These are phyloP conservation scores for Thermophis baileyi DNA, from an alignment of 2,113 vertebrate species.

Conservation along the genomic window DNA sequence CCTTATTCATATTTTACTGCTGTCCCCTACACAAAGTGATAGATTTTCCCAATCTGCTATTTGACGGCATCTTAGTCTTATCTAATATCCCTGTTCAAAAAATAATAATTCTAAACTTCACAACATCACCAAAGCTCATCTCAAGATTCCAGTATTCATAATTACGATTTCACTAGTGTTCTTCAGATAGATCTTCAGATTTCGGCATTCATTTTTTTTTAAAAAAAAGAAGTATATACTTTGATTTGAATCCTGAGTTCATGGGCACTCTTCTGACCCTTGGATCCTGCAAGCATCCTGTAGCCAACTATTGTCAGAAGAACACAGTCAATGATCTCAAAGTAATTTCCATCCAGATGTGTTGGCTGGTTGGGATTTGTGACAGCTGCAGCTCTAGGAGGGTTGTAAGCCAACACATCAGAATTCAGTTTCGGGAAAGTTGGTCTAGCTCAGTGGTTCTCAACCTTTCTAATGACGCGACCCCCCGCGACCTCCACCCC, in stretches of 20 bases:
- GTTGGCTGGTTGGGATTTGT: background rate
- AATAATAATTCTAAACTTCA: background rate
- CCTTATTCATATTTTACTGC: background rate
- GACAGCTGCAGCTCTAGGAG: background rate
- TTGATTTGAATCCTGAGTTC: background rate
- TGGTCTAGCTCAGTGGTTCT: no score
- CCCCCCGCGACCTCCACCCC: no score
- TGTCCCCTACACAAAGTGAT: background rate
- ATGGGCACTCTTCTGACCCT: background rate
- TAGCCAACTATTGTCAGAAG: background rate
- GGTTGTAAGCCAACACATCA: background rate
- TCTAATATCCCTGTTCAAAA: background rate
- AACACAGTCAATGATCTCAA: background rate
- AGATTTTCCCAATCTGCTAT: background rate
- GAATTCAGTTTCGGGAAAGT: background rate
- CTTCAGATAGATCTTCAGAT: background rate
- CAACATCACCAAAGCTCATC: background rate
- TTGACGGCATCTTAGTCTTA: background rate
- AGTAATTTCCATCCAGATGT: background rate
- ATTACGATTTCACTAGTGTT: background rate
- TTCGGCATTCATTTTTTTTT: background rate
- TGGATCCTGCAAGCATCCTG: background rate
- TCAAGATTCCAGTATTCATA: background rate
- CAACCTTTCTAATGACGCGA: no score
- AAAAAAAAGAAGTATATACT: background rate